Evolutionary conservation across 2,888 invertebrate genomes (phyloP), one percentile per base, ranked within the genome.

Genomic region (Hypercompe scribonia): DNA sequence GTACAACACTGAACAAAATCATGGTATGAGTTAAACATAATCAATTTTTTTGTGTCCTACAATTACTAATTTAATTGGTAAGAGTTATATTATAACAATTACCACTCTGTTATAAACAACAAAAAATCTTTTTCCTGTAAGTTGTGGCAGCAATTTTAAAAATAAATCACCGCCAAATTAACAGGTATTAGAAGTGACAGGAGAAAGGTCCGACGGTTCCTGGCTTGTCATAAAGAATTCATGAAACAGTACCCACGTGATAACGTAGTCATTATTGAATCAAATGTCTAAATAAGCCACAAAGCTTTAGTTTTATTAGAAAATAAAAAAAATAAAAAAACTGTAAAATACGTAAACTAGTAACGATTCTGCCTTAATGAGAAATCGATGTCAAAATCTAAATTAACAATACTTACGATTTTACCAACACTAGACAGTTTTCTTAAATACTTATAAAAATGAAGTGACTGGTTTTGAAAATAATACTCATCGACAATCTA

Each of bases 141-240:
- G 15, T 65, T 13, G 21, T 58, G 54, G 24, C 3, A 28, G 8
- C 24, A 36, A 13, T 36, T 82, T 74, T 76, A 81, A 78, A 84
- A 81, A 85, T 82, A 83, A 81, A 83, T 78, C 73, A 68, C 69
- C 58, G 71, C 76, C 82, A 83, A 81, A 79, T 79, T 79, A 77
- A 79, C 73, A 69, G 68, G 78, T 68, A 81, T 82, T 79, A 81
- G 65, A 78, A 73, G 69, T 76, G 84, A 84, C 81, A 81, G 78
- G 76, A 77, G 83, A 80, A 81, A 76, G 69, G 73, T 68, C 79
- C 78, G 80, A 73, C 78, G 77, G 78, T 68, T 65, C 68, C 61
- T 67, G 46, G 69, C 65, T 39, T 65, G 65, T 74, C 79, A 83
- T 84, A 50, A 78, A 81, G 73, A 77, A 81, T 83, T 80, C 78